Evolutionary conservation across 1,140 invertebrate genomes (phyloP).

Genomic region (Drosophila rhopaloa): DNA sequence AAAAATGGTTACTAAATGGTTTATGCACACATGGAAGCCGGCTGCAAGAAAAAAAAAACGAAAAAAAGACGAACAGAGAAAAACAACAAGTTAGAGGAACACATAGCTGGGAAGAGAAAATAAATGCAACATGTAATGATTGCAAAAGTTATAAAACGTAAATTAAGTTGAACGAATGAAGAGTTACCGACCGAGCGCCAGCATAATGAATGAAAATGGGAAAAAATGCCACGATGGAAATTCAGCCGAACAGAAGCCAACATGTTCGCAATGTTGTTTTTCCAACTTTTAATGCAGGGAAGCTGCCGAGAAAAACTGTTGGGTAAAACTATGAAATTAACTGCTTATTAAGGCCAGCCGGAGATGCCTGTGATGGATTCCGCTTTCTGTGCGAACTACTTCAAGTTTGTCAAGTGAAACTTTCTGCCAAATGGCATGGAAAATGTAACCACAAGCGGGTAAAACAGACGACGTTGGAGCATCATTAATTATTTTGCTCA

Average conservation of each 20-base stretch:
- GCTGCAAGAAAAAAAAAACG: slow-evolving; percentile 4
- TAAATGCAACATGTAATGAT: slow-evolving; percentile 81
- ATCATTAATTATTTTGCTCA: slow-evolving; percentile 82
- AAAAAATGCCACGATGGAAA: slow-evolving; percentile 31
- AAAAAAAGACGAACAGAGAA: slow-evolving; percentile 25
- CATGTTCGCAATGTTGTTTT: slow-evolving; percentile 68
- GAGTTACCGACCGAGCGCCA: slow-evolving; percentile 58
- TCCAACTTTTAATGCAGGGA: slow-evolving; percentile 45
- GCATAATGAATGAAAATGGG: slow-evolving; percentile 70
- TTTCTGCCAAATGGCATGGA: slow-evolving; percentile 80
- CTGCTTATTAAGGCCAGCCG: slow-evolving; percentile 71
- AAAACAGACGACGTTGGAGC: slow-evolving; percentile 48
- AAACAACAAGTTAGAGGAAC: slow-evolving; percentile 21
- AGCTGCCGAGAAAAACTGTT: slow-evolving; percentile 21
- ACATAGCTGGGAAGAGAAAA: slow-evolving; percentile 26
- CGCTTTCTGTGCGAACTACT: slow-evolving; percentile 47
- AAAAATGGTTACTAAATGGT: slow-evolving; percentile 75
- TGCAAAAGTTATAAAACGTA: slow-evolving; percentile 82
- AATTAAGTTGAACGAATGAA: slow-evolving; percentile 80
- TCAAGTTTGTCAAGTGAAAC: slow-evolving; percentile 78
- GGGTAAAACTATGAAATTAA: slow-evolving; percentile 76
- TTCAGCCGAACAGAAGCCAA: slow-evolving; percentile 21
- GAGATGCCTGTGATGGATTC: slow-evolving; percentile 31
- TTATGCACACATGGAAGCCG: slow-evolving; percentile 73
- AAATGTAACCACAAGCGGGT: slow-evolving; percentile 60